These are phyloP conservation scores for Cheilosia impressa DNA, from an alignment of 2,888 invertebrate species.

Conservation along the genomic window DNA sequence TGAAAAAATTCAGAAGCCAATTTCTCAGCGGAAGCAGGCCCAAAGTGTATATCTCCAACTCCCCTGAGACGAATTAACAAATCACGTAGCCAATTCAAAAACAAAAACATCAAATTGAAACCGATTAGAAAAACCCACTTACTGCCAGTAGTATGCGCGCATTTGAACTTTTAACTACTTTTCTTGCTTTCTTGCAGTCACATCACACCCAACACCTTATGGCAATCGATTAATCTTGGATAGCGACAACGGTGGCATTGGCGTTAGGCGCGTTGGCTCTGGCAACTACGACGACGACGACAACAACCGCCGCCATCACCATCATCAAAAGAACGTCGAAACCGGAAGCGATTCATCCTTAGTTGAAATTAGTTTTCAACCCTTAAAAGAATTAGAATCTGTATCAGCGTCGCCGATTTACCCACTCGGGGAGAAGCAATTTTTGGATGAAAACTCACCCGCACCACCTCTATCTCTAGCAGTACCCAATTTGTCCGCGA, in stretches of 20 bases:
- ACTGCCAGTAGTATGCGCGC: not conserved
- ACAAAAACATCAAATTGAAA: slow-evolving; percentile 52
- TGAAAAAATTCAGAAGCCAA: slow-evolving; percentile 40
- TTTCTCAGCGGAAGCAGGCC: slow-evolving; percentile 25
- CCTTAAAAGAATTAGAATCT: slow-evolving; percentile 73
- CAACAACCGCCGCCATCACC: slow-evolving; percentile 40
- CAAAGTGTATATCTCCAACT: not conserved
- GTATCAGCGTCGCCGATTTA: slow-evolving; percentile 39
- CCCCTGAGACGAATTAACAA: slow-evolving; percentile 32
- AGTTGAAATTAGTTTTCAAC: slow-evolving; percentile 76
- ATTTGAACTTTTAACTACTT: slow-evolving; percentile 69
- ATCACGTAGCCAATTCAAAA: slow-evolving; percentile 39
- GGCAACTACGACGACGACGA: slow-evolving; percentile 39
- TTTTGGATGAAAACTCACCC: slow-evolving; percentile 40
- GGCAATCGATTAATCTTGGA: slow-evolving; percentile 69
- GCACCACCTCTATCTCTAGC: slow-evolving; percentile 2
- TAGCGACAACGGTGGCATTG: slow-evolving; percentile 5
- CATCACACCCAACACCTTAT: slow-evolving; percentile 62
- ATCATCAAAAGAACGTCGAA: slow-evolving; percentile 63
- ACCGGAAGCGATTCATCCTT: slow-evolving; percentile 75
- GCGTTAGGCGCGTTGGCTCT: slow-evolving; percentile 7
- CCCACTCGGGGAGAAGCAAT: slow-evolving; percentile 49
- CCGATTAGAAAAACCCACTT: slow-evolving; percentile 51
- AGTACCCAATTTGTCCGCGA: slow-evolving; percentile 31
- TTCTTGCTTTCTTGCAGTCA: slow-evolving; percentile 60